These are phyloP conservation scores for Ceratitis capitata DNA, from an alignment of 1,140 invertebrate species.

Conservation along the genomic window DNA sequence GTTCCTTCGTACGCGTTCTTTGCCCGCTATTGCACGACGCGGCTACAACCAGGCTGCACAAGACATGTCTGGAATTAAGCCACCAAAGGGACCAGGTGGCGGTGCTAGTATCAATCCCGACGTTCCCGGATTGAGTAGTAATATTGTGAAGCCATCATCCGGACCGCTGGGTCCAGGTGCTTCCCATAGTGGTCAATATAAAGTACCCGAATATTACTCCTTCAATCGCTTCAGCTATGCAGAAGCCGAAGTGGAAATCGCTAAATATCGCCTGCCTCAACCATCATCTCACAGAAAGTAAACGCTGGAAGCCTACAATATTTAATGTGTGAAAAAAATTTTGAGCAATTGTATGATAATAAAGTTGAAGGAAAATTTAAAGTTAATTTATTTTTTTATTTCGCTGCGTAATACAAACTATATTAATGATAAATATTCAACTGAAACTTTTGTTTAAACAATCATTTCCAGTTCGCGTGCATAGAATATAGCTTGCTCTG, in stretches of 20 bases:
- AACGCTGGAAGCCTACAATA: not conserved
- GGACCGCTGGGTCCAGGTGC: slow-evolving; percentile 78
- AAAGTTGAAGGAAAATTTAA: not conserved
- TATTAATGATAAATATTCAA: not conserved
- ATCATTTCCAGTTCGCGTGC: slow-evolving; percentile 99
- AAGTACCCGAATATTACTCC: slow-evolving; percentile 87
- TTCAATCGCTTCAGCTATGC: slow-evolving; percentile 82
- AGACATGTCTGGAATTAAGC: not conserved
- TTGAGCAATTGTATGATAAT: not conserved
- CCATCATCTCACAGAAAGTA: slow-evolving; percentile 66
- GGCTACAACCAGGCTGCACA: slow-evolving; percentile 51
- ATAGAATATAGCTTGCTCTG: slow-evolving; percentile 95
- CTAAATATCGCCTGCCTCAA: slow-evolving; percentile 78
- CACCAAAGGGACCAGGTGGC: not conserved
- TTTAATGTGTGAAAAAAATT: not conserved
- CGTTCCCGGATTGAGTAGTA: slow-evolving; percentile 74
- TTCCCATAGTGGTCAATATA: slow-evolving; percentile 77
- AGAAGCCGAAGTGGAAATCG: slow-evolving; percentile 87
- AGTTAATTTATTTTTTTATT: not conserved
- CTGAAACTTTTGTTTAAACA: slow-evolving; percentile 71
- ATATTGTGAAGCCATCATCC: slow-evolving; percentile 69
- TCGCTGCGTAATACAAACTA: not conserved
- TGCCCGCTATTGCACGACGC: slow-evolving; percentile 47
- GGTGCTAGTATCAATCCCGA: slow-evolving; percentile 53
- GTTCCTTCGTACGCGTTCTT: slow-evolving; percentile 46